phyloP scores from a whole-genome alignment of 2,113 vertebrate species.

The Brachyhypopomus occidentalis region DNA sequence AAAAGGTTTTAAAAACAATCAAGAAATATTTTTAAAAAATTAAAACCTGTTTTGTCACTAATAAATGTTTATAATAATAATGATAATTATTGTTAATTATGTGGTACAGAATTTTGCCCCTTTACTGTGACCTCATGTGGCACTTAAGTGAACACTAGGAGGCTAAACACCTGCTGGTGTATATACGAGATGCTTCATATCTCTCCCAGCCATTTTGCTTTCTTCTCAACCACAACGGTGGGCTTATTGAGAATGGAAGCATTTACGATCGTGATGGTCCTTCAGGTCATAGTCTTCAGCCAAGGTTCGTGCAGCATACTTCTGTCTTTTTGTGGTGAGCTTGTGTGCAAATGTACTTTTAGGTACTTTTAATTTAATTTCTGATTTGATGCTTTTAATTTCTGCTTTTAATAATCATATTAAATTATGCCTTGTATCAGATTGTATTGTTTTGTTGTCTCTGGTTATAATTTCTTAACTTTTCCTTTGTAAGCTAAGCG shows the following conservation, averaged over 20 bases:
- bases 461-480: background rate
- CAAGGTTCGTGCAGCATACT: slow-evolving; percentile 19
- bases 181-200: background rate
- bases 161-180: background rate
- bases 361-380: background rate
- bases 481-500: background rate
- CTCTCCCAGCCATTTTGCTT: background rate
- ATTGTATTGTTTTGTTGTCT: background rate
- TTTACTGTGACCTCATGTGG: background rate
- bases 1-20: no score
- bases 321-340: no score
- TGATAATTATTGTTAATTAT: no score
- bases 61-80: no score
- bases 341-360: background rate
- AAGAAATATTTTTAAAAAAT: no score
- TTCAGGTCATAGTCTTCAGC: slow-evolving; percentile 32
- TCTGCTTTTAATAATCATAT: background rate
- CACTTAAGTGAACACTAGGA: background rate
- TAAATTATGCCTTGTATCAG: background rate
- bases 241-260: slow-evolving; percentile 26
- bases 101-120: background rate
- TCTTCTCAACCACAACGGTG: background rate
- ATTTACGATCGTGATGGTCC: slow-evolving; percentile 19
- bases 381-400: background rate
- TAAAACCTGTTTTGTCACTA: no score